Evolutionary conservation across 2,888 invertebrate genomes (phyloP), one percentile per base, ranked within the genome.

Genomic region (Nemoura dubitans): DNA sequence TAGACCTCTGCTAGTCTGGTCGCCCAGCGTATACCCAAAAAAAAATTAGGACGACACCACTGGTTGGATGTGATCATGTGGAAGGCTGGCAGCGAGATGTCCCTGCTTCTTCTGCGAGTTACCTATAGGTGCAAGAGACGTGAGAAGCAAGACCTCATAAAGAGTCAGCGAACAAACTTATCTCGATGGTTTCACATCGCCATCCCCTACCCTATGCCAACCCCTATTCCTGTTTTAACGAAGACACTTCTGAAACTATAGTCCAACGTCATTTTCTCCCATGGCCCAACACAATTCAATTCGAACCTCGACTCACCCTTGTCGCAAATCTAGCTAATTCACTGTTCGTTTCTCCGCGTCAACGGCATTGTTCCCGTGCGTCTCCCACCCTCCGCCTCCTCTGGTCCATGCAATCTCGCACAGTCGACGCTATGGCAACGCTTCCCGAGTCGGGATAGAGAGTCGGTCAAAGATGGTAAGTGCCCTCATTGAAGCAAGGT

Each of bases 401-500:
- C n/a, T 14, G 16, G 16, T 21, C 16, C 21, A 59, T 59, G 21
- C 59, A 3, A 59, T 59, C 59, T 59, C 59, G 59, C 36, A 6
- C 36, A 6, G 36, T 36, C 36, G 36, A 7, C 59, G 59, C 14
- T 14, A 59, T 59, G 21, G 59, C 59, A 59, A 59, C 59, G 10
- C 21, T 36, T 6, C 36, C 36, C 36, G 36, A 36, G 36, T 59
- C 59, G 59, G 59, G 59, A 36, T n/a, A n/a, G 36, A 59, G 59
- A 59, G 59, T 59, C 59, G 59, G 59, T 59, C 59, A 59, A 59
- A 59, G 59, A 59, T 59, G 59, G 59, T 59, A 59, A 59, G 59
- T 59, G 59, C 59, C 59, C 59, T 59, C 59, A 59, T 59, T 59
- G 59, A 59, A 59, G 59, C 59, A 59, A 59, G 59, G 16, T 59